Conservation (phyloP, 2,888 invertebrate species). For the Ceraclea dissimilis region DNA sequence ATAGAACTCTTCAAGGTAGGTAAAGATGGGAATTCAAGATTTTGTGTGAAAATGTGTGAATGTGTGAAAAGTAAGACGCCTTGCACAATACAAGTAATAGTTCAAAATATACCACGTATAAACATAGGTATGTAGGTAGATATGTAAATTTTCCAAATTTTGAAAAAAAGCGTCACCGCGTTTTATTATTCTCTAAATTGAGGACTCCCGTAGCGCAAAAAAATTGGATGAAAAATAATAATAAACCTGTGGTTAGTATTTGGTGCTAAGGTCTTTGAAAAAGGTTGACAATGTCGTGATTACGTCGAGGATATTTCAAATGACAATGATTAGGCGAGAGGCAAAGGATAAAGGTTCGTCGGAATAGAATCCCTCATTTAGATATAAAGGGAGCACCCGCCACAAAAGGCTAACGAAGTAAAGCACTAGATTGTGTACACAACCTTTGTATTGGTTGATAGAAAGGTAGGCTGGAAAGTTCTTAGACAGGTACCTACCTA, state of each 20-base stretch:
- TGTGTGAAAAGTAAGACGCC: too few relatives aligned
- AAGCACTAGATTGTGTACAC: constrained; percentile 2
- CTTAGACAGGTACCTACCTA: too few relatives aligned
- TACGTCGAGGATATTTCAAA: neutral
- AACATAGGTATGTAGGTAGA: too few relatives aligned
- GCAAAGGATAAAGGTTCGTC: neutral
- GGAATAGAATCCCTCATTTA: constrained; percentile 10
- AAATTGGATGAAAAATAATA: neutral
- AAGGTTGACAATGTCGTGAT: neutral
- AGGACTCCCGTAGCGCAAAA: neutral
- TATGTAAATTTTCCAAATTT: too few relatives aligned
- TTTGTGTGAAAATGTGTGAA: too few relatives aligned
- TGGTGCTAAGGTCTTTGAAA: neutral
- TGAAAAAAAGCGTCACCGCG: too few relatives aligned
- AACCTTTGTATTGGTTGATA: constrained; percentile 1
- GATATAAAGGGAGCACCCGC: constrained; percentile 6
- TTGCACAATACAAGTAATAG: too few relatives aligned
- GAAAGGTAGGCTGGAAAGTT: neutral
- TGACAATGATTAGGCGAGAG: neutral
- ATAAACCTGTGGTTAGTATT: neutral
- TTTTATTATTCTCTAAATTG: too few relatives aligned
- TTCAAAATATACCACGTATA: too few relatives aligned
- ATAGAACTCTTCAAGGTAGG: too few relatives aligned
- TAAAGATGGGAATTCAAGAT: too few relatives aligned
- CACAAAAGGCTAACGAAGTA: constrained; percentile 15